Evolutionary conservation across 2,113 vertebrate species (phyloP).

Genomic region (Festucalex cinctus): DNA sequence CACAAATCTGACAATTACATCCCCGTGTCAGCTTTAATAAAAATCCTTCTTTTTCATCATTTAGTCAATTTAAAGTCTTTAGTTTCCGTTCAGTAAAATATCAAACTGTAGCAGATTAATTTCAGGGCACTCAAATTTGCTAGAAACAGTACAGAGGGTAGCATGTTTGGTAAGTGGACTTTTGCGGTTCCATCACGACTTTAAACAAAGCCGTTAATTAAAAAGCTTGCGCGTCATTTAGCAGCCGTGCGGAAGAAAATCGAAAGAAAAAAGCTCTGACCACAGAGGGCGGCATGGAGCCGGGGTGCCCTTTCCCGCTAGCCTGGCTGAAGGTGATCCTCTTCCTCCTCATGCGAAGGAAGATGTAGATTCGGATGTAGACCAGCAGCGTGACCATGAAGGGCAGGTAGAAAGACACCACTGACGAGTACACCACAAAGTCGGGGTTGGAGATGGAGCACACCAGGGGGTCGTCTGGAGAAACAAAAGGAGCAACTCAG

Average conservation of each 20-base stretch:
- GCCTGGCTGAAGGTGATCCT: constrained; percentile 80
- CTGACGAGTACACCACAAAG: constrained; percentile 92
- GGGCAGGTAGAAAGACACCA: constrained; percentile 94
- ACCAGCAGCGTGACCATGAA: constrained; percentile 89
- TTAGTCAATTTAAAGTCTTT: background rate
- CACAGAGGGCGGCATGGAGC: constrained; percentile 40
- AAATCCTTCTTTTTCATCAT: background rate
- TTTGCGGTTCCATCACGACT: no score
- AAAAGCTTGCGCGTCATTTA: background rate
- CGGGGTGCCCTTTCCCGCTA: constrained; percentile 76
- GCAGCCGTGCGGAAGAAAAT: background rate
- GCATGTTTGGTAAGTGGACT: no score
- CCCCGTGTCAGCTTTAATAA: background rate
- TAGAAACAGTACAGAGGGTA: no score
- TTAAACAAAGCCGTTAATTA: no score
- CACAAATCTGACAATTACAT: background rate
- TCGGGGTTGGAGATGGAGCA: constrained; percentile 95
- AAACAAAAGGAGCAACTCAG: constrained; percentile 12
- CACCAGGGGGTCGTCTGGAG: constrained; percentile 80
- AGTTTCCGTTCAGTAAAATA: background rate
- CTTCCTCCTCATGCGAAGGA: constrained; percentile 83
- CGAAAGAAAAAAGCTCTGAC: constrained; percentile 39
- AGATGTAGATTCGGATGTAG: constrained; percentile 89
- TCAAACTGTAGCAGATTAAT: no score
- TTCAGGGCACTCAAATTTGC: no score